Conservation (phyloP, 2,113 vertebrate species). For the Chloropsis hardwickii region DNA sequence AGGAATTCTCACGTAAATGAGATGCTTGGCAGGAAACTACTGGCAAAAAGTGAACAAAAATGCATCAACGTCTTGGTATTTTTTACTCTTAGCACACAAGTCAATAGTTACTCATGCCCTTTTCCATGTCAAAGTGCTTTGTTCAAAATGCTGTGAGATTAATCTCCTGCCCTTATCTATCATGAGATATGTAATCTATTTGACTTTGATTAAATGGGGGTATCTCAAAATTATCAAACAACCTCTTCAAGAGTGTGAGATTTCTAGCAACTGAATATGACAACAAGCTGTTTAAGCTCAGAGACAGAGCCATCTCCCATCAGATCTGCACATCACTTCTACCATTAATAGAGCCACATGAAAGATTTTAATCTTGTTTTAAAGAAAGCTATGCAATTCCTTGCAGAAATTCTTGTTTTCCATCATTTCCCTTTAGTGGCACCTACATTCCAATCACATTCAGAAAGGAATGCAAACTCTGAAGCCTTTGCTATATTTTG, state of each 20-base stretch:
- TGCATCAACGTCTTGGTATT: not conserved
- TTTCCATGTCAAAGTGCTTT: not conserved
- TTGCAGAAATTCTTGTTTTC: not conserved
- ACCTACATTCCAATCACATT: not conserved
- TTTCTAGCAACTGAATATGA: not conserved
- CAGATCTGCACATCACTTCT: not conserved
- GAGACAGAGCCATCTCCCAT: not conserved
- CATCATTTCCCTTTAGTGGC: not conserved
- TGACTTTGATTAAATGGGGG: not conserved
- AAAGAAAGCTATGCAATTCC: not conserved
- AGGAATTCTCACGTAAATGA: not conserved
- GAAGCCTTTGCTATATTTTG: not conserved
- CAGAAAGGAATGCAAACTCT: not conserved
- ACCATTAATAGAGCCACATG: not conserved
- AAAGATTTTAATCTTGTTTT: not conserved
- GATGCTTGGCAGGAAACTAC: not conserved
- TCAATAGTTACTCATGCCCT: not conserved
- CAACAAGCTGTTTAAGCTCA: not conserved
- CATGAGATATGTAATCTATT: not conserved
- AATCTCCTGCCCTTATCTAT: not conserved
- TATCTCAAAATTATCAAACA: not conserved
- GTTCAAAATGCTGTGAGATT: not conserved
- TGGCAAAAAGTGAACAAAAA: not conserved
- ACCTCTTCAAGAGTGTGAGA: not conserved
- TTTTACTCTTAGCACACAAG: not conserved